Evolutionary conservation across 2,888 invertebrate genomes (phyloP).

Genomic region (Callimorpha dominula): DNA sequence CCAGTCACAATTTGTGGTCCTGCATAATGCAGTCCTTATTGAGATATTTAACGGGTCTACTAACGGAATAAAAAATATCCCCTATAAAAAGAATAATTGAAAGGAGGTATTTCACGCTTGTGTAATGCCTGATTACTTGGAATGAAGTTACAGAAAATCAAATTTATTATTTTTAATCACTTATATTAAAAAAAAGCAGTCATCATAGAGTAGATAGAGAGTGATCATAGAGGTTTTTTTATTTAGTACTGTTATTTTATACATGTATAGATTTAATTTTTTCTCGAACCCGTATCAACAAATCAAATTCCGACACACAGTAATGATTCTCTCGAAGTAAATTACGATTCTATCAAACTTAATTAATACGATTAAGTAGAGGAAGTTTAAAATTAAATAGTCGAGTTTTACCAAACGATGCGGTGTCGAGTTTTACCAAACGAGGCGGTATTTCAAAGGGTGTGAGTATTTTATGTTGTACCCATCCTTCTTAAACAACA

Average conservation of each 20-base stretch:
- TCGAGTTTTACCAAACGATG: slow-evolving; percentile 17
- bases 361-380: slow-evolving; percentile 42
- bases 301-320: slow-evolving; percentile 15
- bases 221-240: neutral
- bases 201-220: no score
- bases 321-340: slow-evolving; percentile 29
- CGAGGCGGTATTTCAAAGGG: slow-evolving; percentile 40
- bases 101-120: no score
- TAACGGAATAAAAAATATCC: neutral
- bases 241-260: neutral
- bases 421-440: slow-evolving; percentile 23
- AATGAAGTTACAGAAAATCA: no score
- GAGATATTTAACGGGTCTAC: neutral
- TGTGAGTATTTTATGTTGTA: slow-evolving; percentile 10
- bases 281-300: slow-evolving; percentile 2
- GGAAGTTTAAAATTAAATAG: slow-evolving; percentile 51
- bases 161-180: no score
- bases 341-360: slow-evolving; percentile 49
- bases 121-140: no score
- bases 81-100: no score
- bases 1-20: neutral
- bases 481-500: neutral
- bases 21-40: neutral
- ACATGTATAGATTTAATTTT: neutral
- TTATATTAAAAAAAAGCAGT: no score